Conservation (phyloP, 2,113 vertebrate genomes). For the Pelvicachromis taeniatus region DNA sequence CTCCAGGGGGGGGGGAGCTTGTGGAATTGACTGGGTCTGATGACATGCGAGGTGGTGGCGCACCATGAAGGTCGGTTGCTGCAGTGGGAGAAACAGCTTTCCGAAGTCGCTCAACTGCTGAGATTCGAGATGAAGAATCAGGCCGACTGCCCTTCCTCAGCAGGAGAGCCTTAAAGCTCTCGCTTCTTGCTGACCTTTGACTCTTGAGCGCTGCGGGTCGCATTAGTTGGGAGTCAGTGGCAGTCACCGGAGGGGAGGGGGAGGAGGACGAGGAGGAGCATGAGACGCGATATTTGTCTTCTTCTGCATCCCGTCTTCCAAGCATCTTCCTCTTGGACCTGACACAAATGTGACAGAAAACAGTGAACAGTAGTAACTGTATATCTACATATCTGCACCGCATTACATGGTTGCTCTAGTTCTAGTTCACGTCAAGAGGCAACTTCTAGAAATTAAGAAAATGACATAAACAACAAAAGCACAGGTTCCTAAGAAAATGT, state of each 20-base stretch:
- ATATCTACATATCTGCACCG: not conserved
- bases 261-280: conserved; percentile 63
- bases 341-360: not conserved
- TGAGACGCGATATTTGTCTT: conserved; percentile 52
- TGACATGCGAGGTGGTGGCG: conserved; percentile 21
- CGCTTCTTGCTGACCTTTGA: conserved; percentile 74
- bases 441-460: not conserved
- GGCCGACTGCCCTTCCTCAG: conserved; percentile 86
- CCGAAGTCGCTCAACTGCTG: conserved; percentile 84
- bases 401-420: not conserved
- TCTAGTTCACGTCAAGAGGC: not conserved
- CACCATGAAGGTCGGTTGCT: conserved; percentile 62
- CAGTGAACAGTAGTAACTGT: not conserved
- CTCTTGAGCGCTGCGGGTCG: conserved; percentile 60
- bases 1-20: not conserved
- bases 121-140: conserved; percentile 81
- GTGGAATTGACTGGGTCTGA: not conserved
- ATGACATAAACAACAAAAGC: not conserved
- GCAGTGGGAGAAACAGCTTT: conserved; percentile 24
- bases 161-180: conserved; percentile 90
- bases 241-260: conserved; percentile 72
- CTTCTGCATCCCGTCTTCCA: conserved; percentile 83
- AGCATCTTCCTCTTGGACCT: conserved; percentile 97
- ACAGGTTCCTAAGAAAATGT: not conserved
- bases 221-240: conserved; percentile 65